Base-by-base conservation (phyloP, 2,113 vertebrate species). In the Eurypyga helias region DNA sequence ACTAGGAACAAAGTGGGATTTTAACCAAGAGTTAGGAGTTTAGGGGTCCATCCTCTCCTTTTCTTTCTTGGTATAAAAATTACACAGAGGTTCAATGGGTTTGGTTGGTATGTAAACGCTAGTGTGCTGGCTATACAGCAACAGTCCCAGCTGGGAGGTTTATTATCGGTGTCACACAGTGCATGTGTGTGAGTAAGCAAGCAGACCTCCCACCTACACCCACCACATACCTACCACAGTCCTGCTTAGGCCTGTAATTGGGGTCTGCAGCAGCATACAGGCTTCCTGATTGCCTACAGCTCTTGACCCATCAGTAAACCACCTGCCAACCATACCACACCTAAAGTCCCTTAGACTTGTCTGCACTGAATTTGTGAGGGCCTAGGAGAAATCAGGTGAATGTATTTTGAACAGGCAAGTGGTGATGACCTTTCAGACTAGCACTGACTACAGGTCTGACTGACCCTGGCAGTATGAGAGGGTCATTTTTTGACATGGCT, bases 401-500 rank as follows among this genome's bases (percentile, higher is more conserved):
- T 93, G 62, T 65, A 60, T 79, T 96, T 66, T 36, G 76, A 92
- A 29, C 64, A 89, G 70, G n/a, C 71, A 49, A 86, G 58, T 8
- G 17, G 58, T 60, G 67, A 60, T 94, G 77, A 95, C 87, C 64
- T 93, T 61, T 96, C 58, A 91, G 58, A 46, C 66, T 81, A 90
- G 72, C 69, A 81, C 38, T 62, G 84, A 78, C 66, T 94, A 17
- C 1, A 17, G 92, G 96, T 97, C 90, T 97, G 70, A 67, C 65
- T 97, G 97, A 97, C 97, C 95, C 97, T 98, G 97, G 96, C 95
- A 97, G 61, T 89, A 66, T 26, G 95, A 89, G 94, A 96, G 93
- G 96, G 91, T 97, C 94, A 72, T 96, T 93, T 96, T 95, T 97
- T 97, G 97, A 97, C 97, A 95, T 97, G 96, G 88, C 92, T 98